phyloP scores from a whole-genome alignment of 2,113 vertebrate genomes.

The Electrona antarctica region DNA sequence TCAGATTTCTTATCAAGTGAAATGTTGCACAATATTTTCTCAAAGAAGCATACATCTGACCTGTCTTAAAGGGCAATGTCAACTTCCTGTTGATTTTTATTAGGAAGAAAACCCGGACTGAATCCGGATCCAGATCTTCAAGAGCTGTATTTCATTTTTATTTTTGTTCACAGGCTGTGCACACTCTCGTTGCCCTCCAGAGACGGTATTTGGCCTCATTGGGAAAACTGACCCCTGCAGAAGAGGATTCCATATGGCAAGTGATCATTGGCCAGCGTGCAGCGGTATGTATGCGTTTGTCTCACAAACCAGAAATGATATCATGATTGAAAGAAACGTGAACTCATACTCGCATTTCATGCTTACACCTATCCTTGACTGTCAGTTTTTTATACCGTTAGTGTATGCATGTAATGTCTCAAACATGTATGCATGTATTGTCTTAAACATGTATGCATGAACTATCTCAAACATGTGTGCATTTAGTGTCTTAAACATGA shows the following conservation, averaged over 20 bases:
- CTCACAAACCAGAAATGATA: background rate
- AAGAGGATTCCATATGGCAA: constrained; percentile 81
- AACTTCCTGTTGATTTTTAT: too few species aligned
- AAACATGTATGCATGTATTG: background rate
- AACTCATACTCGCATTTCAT: background rate
- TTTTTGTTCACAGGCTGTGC: constrained; percentile 71
- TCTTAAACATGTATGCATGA: too few species aligned
- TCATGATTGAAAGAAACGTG: background rate
- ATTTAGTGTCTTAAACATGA: background rate
- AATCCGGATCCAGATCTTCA: background rate
- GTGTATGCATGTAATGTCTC: background rate
- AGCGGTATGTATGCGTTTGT: constrained; percentile 58
- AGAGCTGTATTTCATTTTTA: background rate
- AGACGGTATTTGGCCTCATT: constrained; percentile 72
- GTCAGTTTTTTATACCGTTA: background rate
- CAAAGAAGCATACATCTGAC: too few species aligned
- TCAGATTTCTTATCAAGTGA: too few species aligned
- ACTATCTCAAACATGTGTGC: too few species aligned
- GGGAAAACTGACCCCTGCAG: constrained; percentile 68
- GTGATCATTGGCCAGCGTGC: constrained; percentile 79
- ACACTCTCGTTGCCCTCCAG: constrained; percentile 78
- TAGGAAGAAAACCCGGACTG: too few species aligned
- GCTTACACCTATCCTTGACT: background rate
- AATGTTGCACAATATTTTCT: too few species aligned
- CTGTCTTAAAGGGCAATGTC: too few species aligned